These are phyloP conservation scores for Watsonalla cultraria DNA, from an alignment of 2,888 invertebrate species.

Conservation along the genomic window DNA sequence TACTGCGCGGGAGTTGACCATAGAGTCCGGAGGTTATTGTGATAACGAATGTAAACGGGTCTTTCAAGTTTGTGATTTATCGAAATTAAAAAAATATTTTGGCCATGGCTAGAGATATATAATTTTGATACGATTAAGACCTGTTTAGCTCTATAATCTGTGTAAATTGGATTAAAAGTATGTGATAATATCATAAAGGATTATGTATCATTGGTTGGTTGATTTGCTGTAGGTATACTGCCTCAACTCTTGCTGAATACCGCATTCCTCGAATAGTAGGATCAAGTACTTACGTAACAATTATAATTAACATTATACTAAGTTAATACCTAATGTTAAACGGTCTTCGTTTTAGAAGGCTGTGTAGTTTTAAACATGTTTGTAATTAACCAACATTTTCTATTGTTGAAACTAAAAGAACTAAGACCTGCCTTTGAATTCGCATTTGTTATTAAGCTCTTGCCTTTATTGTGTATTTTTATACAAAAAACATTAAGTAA, in stretches of 20 bases:
- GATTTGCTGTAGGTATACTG: not conserved
- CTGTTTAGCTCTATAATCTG: too few species aligned
- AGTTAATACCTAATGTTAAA: constrained; percentile 1
- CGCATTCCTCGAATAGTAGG: constrained; percentile 1
- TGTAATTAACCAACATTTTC: constrained; percentile 22
- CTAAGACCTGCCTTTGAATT: constrained; percentile 3
- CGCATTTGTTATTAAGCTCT: constrained; percentile 43
- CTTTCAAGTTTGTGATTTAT: too few species aligned
- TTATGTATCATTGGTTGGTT: too few species aligned
- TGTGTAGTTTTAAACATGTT: constrained; percentile 27
- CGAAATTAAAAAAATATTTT: too few species aligned
- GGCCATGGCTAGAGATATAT: too few species aligned
- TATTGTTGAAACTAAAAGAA: constrained; percentile 19
- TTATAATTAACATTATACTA: not conserved
- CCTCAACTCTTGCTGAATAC: not conserved
- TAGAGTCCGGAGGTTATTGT: too few species aligned
- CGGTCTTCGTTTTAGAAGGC: constrained; percentile 70
- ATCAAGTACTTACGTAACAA: not conserved
- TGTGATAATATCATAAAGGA: too few species aligned
- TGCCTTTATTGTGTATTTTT: constrained; percentile 29
- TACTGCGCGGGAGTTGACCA: not conserved
- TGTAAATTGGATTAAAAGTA: too few species aligned
- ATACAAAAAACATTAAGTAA: constrained; percentile 16
- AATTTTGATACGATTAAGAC: too few species aligned
- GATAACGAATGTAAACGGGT: too few species aligned